These are phyloP conservation scores for Phytoseiulus persimilis DNA, from an alignment of 2,888 invertebrate genomes.

Conservation along the genomic window DNA sequence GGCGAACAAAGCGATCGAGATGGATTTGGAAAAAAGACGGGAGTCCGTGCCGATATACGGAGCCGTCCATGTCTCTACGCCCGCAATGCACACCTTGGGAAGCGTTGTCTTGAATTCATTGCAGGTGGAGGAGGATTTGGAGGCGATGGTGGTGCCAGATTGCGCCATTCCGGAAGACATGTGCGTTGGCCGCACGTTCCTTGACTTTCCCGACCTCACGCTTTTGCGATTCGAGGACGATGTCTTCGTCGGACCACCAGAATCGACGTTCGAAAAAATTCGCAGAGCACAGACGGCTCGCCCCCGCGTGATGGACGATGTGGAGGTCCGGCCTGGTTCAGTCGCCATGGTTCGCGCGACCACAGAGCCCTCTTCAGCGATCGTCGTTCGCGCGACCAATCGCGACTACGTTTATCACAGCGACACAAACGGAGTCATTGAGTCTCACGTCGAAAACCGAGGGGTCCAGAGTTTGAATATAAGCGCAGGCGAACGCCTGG, in stretches of 20 bases:
- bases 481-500: too few relatives aligned
- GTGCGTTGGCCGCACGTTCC: neutral
- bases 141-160: neutral
- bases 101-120: neutral
- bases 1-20: neutral
- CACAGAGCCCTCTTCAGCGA: neutral
- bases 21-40: neutral
- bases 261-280: neutral
- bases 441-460: neutral
- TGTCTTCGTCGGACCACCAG: neutral
- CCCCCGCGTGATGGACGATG: neutral
- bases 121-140: neutral
- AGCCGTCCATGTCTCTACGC: neutral
- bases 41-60: neutral
- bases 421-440: neutral
- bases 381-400: neutral
- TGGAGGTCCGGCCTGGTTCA: neutral
- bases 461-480: too few relatives aligned
- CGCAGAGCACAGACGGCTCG: neutral
- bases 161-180: neutral
- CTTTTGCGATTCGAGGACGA: neutral
- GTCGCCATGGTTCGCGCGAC: neutral
- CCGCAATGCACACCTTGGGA: neutral
- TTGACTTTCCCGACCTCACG: neutral
- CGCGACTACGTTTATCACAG: neutral